A percentile compares a stretch with the other conserved stretches of the same genome.
Conservation (phyloP, 2,888 invertebrate species). For the Heterodera filipjevi region DNA sequence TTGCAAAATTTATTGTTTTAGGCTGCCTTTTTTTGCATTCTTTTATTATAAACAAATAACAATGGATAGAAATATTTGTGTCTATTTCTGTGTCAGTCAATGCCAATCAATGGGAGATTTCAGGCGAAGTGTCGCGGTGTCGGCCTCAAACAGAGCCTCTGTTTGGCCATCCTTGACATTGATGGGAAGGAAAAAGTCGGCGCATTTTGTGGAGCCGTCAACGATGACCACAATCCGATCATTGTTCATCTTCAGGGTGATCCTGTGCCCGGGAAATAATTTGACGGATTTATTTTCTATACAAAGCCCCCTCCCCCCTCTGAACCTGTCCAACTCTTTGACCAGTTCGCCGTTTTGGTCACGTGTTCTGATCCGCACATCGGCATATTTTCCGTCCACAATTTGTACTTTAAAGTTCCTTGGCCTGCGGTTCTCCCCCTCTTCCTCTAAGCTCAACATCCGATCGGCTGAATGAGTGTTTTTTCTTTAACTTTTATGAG, state of each 20-base stretch:
- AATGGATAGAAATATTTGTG: no score
- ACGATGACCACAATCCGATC: constrained; percentile 43
- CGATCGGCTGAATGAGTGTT: background rate
- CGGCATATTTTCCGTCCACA: constrained; percentile 35
- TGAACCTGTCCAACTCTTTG: constrained; percentile 32
- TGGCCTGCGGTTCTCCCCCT: constrained; percentile 7
- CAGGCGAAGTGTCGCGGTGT: constrained; percentile 26
- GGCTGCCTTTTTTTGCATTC: no score
- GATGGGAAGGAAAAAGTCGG: constrained; percentile 41
- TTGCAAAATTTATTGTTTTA: no score
- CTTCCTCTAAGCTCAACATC: constrained; percentile 14
- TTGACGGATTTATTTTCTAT: background rate
- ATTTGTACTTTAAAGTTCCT: constrained; percentile 40
- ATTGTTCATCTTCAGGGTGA: constrained; percentile 44
- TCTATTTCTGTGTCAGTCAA: no score
- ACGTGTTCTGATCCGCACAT: constrained; percentile 28
- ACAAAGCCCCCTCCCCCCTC: background rate
- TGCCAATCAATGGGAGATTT: constrained; percentile 38
- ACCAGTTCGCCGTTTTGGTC: constrained; percentile 36
- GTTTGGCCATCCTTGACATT: constrained; percentile 30
- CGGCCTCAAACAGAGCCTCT: constrained; percentile 37
- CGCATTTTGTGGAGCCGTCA: constrained; percentile 36
- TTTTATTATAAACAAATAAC: background rate
- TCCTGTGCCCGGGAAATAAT: no score
- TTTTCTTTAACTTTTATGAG: no score